Percentiles rank a stretch among this genome's conserved stretches.
phyloP scores from a whole-genome alignment of 2,888 invertebrate species.

The Lacanobia wlatinum region DNA sequence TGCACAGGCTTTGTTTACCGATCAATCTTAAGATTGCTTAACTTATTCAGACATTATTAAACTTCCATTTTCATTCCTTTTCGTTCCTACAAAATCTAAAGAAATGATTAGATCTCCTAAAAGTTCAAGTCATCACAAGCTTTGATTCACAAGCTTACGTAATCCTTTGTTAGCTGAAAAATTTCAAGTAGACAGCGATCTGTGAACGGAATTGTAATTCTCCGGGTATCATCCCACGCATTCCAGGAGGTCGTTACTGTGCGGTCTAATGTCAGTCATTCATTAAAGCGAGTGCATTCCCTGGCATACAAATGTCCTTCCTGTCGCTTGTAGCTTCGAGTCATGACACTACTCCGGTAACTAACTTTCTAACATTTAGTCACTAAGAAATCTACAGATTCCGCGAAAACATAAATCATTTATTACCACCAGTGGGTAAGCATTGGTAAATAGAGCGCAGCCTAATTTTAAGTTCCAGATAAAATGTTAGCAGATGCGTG shows the following conservation, averaged over 20 bases:
- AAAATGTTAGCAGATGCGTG: constrained; percentile 73
- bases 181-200: constrained; percentile 66
- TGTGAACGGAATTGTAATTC: constrained; percentile 74
- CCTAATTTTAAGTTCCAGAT: constrained; percentile 72
- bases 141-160: constrained; percentile 57
- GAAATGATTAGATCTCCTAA: constrained; percentile 26
- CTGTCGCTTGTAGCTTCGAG: constrained; percentile 67
- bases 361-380: constrained; percentile 77
- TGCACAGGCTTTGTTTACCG: constrained; percentile 75
- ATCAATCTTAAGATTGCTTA: constrained; percentile 67
- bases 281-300: constrained; percentile 82
- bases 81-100: constrained; percentile 3
- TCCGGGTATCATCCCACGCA: constrained; percentile 73
- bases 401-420: constrained; percentile 55
- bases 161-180: constrained; percentile 67
- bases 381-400: constrained; percentile 54
- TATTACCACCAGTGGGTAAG: constrained; percentile 37
- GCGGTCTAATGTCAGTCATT: constrained; percentile 79
- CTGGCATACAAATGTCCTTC: constrained; percentile 83
- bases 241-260: constrained; percentile 76
- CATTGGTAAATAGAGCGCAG: constrained; percentile 62
- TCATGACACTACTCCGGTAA: constrained; percentile 54
- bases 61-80: constrained; percentile 11
- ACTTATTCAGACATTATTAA: constrained; percentile 60
- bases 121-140: constrained; percentile 47